Base-by-base conservation (phyloP, 1,140 invertebrate species). In the Nymphalis io region DNA sequence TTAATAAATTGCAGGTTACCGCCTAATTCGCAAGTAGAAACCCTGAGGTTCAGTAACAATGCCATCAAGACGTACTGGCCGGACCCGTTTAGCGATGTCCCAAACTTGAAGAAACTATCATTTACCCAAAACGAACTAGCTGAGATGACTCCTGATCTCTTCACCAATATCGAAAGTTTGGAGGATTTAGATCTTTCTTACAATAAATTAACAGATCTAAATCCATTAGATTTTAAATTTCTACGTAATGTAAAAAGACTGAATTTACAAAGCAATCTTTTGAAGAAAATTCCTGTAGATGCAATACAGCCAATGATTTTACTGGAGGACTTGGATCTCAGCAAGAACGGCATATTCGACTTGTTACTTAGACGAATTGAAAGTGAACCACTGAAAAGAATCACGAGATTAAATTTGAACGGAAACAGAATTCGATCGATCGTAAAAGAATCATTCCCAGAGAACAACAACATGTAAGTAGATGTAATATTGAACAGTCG, bases 121-220 rank as follows among this genome's bases (percentile, higher is more conserved):
- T 81, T 92, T 61, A 74, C 81, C 4, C 84, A 89, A 65, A 92
- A 92, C 64, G 83, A 88, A 5, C 77, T 92, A 1, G 66, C 73
- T 0, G 84, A 82, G 46, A 75, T 92, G 40, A 90, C 85, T 2
- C 84, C 87, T 5, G 90, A 92, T 58, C 70, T 92, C 8, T 91
- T 92, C 60, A 84, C 85, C 0, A 90, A 89, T 2, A 79, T 88
- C 15, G 70, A 82, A 6, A 68, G 68, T 11, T 73, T 93, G 15
- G 85, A 89, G 83, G 88, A 83, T 27, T 59, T 94, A 5, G 93
- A 94, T 73, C 61, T 94, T 8, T 93, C 93, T 0, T 83, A 91
- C 60, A 94, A 94, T 74, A 88, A 92, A 63, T 76, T 94, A 23
- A 72, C 75, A 12, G 78, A 80, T 13, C 80, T 92, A 18, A 89